A percentile compares a stretch with the other conserved stretches of the same genome.
Conservation (phyloP, 1,140 invertebrate species). For the Dendrolimus punctatus region DNA sequence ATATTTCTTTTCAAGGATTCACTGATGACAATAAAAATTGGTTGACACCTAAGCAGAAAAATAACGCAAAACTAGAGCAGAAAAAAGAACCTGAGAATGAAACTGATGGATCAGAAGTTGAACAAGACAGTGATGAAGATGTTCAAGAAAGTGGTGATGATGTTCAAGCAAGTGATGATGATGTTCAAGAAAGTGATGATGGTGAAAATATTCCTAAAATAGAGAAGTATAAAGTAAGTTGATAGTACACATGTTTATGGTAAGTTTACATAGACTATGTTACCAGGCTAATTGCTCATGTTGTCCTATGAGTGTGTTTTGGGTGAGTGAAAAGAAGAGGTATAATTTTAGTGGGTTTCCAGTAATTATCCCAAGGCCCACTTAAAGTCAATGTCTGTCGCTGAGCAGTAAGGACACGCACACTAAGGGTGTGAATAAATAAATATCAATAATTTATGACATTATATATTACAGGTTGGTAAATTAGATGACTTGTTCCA, state of each 20-base stretch:
- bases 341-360: too few relatives aligned
- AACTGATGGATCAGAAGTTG: slow-evolving; percentile 21
- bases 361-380: too few relatives aligned
- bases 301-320: too few relatives aligned
- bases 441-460: not conserved
- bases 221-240: slow-evolving; percentile 54
- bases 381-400: too few relatives aligned
- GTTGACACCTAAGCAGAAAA: slow-evolving; percentile 76
- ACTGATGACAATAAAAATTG: slow-evolving; percentile 81
- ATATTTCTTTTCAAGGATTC: slow-evolving; percentile 61
- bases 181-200: slow-evolving; percentile 21
- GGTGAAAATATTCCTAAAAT: slow-evolving; percentile 15
- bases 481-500: slow-evolving; percentile 64
- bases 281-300: too few relatives aligned
- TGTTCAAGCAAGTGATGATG: slow-evolving; percentile 26
- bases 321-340: too few relatives aligned
- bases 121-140: slow-evolving; percentile 32
- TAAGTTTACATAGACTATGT: too few relatives aligned
- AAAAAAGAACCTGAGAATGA: slow-evolving; percentile 27
- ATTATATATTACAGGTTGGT: slow-evolving; percentile 47
- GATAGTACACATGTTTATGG: too few relatives aligned
- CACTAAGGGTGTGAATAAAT: slow-evolving; percentile 2
- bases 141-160: slow-evolving; percentile 19
- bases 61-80: slow-evolving; percentile 26
- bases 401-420: too few relatives aligned